These are phyloP conservation scores for Norana najaformis DNA, from an alignment of 2,888 invertebrate genomes.

Conservation along the genomic window DNA sequence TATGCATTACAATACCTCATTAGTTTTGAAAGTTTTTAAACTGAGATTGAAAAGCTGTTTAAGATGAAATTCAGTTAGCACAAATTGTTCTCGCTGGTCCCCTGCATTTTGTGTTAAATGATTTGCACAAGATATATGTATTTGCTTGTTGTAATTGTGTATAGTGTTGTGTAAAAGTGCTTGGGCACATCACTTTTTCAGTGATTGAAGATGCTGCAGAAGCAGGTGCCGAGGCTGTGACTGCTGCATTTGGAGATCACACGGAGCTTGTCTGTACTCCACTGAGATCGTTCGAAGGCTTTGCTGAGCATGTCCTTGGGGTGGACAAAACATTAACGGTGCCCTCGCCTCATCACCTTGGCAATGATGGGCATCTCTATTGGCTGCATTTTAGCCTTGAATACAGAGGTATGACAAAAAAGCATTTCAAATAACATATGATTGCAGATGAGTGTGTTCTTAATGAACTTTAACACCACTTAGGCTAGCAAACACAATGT, in stretches of 20 bases:
- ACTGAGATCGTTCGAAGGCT: conserved; percentile 30
- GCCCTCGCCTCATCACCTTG: conserved; percentile 24
- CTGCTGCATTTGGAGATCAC: conserved; percentile 36
- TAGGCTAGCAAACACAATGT: no score
- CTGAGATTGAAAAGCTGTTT: no score
- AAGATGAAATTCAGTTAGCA: no score
- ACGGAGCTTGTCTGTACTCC: conserved; percentile 31
- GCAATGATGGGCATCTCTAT: conserved; percentile 31
- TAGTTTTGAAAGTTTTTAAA: no score
- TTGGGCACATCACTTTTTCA: not conserved
- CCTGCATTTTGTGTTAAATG: no score
- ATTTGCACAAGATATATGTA: no score
- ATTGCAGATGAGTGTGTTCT: no score
- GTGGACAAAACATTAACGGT: conserved; percentile 27
- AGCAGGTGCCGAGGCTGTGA: conserved; percentile 29
- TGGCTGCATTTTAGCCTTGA: conserved; percentile 33
- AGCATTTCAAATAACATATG: no score
- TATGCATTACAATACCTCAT: no score
- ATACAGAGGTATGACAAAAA: conserved; percentile 25
- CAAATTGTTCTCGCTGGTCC: no score
- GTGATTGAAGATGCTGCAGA: conserved; percentile 35
- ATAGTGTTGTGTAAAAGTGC: not conserved
- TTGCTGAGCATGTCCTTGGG: conserved; percentile 39
- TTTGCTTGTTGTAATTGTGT: not conserved
- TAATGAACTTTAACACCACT: no score